Percentiles rank a stretch among this genome's conserved stretches.
These are phyloP conservation scores for Sarcophilus harrisii DNA, from an alignment of 2,797 vertebrate genomes.

Conservation along the genomic window DNA sequence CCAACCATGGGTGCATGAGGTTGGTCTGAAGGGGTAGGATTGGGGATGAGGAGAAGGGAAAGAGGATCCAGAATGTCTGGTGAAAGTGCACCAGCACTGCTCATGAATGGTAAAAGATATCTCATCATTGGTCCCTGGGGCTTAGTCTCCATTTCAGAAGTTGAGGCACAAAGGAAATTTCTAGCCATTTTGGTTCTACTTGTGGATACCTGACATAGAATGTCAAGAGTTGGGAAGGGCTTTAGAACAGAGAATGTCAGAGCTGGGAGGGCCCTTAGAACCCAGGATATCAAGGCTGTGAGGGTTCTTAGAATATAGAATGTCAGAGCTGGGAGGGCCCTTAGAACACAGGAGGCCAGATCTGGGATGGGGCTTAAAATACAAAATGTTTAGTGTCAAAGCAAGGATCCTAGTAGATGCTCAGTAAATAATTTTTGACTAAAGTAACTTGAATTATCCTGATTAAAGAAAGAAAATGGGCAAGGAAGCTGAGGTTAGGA, in stretches of 20 bases:
- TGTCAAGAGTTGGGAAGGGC: not conserved
- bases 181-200: not conserved
- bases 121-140: not conserved
- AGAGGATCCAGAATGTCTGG: not conserved
- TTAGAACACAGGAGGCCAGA: not conserved
- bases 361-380: too few species aligned
- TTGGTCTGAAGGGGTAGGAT: not conserved
- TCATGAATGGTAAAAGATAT: not conserved
- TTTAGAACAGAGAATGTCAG: not conserved
- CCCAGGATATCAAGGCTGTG: not conserved
- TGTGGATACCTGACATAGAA: not conserved
- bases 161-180: not conserved
- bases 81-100: not conserved
- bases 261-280: not conserved
- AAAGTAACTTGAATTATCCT: not conserved
- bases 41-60: not conserved
- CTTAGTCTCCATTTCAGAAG: not conserved
- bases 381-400: too few species aligned
- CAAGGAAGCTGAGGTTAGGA: not conserved
- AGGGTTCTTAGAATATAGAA: not conserved
- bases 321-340: not conserved
- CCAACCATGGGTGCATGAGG: not conserved
- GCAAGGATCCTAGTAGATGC: too few species aligned
- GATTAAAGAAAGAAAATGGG: not conserved
- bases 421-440: not conserved